Evolutionary conservation across 2,888 invertebrate species (phyloP).

Genomic region (Thalpophila matura): DNA sequence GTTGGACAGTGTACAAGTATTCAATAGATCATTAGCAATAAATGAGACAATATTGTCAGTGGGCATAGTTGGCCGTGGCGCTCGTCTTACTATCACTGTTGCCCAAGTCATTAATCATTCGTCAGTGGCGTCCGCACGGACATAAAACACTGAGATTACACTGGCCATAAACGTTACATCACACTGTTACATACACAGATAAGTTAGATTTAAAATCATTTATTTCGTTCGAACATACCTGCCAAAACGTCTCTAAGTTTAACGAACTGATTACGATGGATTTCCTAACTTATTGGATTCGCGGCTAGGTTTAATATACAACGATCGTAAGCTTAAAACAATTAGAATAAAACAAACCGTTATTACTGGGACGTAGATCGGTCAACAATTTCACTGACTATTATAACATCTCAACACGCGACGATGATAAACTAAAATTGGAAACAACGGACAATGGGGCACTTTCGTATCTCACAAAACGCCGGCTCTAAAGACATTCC

Average conservation of each 20-base stretch:
- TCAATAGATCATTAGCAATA: constrained; percentile 87
- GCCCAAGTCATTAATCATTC: constrained; percentile 82
- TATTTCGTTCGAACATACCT: constrained; percentile 57
- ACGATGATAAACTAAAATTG: constrained; percentile 76
- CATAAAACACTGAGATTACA: constrained; percentile 85
- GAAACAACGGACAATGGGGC: constrained; percentile 80
- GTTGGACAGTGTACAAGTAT: constrained; percentile 65
- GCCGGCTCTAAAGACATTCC: constrained; percentile 77
- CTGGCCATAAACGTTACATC: constrained; percentile 80
- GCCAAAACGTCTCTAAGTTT: constrained; percentile 44
- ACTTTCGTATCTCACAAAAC: constrained; percentile 75
- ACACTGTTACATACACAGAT: constrained; percentile 70
- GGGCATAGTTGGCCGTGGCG: constrained; percentile 68
- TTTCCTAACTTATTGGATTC: constrained; percentile 4
- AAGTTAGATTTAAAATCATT: constrained; percentile 71
- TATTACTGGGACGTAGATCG: constrained; percentile 37
- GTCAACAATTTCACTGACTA: constrained; percentile 56
- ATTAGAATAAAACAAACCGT: constrained; percentile 42
- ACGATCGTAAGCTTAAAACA: constrained; percentile 14
- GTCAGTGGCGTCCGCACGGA: constrained; percentile 76
- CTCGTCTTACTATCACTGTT: constrained; percentile 75
- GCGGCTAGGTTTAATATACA: neutral
- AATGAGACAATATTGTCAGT: constrained; percentile 86
- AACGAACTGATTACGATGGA: constrained; percentile 37
- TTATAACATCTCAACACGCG: constrained; percentile 65